Conservation (phyloP, 2,113 vertebrate species). For the Rhinopithecus roxellana region DNA sequence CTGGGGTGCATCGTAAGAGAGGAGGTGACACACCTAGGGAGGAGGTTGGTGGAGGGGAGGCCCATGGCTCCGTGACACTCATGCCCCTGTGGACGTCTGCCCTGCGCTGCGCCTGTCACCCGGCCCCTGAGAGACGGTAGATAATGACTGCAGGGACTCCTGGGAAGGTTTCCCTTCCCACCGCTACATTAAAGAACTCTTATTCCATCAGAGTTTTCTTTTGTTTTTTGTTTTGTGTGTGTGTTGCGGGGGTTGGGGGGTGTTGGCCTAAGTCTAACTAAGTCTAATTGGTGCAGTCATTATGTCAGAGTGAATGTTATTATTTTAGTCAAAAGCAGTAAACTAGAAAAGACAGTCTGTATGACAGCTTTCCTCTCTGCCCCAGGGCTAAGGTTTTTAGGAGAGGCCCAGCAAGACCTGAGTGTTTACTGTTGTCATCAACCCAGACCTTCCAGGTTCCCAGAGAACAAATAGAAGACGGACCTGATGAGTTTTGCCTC, state of each 20-base stretch:
- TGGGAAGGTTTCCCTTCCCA: background rate
- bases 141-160: background rate
- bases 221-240: background rate
- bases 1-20: background rate
- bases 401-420: background rate
- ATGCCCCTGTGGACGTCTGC: background rate
- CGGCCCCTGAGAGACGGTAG: background rate
- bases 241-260: no score
- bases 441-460: background rate
- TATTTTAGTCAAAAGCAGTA: constrained; percentile 51
- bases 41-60: background rate
- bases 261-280: constrained; percentile 30
- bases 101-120: background rate
- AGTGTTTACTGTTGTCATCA: background rate
- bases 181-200: background rate
- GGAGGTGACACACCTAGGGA: background rate
- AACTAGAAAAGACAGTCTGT: constrained; percentile 30
- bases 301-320: constrained; percentile 30
- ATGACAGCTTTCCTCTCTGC: background rate
- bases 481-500: background rate
- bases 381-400: background rate
- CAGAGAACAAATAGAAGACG: background rate
- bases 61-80: background rate
- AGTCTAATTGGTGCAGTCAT: constrained; percentile 44
- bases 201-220: constrained; percentile 8